Evolutionary conservation across 1,140 invertebrate genomes (phyloP), one percentile per base, ranked within the genome.

Genomic region (Orius insidiosus): DNA sequence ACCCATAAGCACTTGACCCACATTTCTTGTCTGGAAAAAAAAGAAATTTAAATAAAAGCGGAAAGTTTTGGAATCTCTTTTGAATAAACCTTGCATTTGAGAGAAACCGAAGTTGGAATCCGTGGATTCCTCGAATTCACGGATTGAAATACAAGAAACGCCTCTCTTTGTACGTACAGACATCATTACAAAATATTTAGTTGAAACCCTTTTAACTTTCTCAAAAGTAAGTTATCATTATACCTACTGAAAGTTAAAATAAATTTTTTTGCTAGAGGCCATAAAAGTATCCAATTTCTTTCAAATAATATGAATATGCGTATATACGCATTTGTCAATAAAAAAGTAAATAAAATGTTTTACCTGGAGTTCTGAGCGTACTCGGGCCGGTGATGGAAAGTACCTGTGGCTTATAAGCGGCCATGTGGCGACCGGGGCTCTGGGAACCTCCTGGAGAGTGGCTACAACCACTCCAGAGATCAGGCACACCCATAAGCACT

Each of bases 1-100:
- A 43, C 41, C 41, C 41, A 43, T 8, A 43, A 30, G 31, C 31
- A 43, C 14, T 43, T 43, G 10, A 43, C 41, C 41, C 41, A 43
- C 41, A 43, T 43, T 30, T n/a, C 41, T 6, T 18, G 31, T 30
- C 41, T 43, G 41, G 7, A 24, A 24, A 3, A 24, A 24, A 24
- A 7, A 24, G 7, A 24, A 24, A 4, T 24, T 24, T 24, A 7
- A 24, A n/a, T n/a, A n/a, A n/a, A n/a, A n/a, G n/a, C n/a, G n/a
- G n/a, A n/a, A n/a, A n/a, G n/a, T n/a, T n/a, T n/a, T n/a, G 24
- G 24, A 24, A 24, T 24, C 24, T 24, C 24, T 24, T 24, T 24
- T 24, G 24, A 24, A 7, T 24, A 24, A 24, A 24, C n/a, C n/a
- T n/a, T n/a, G n/a, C n/a, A n/a, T 24, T 4, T 24, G 7, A 24